Conservation (phyloP, 2,797 vertebrate genomes). For the Gobio occitaniae region DNA sequence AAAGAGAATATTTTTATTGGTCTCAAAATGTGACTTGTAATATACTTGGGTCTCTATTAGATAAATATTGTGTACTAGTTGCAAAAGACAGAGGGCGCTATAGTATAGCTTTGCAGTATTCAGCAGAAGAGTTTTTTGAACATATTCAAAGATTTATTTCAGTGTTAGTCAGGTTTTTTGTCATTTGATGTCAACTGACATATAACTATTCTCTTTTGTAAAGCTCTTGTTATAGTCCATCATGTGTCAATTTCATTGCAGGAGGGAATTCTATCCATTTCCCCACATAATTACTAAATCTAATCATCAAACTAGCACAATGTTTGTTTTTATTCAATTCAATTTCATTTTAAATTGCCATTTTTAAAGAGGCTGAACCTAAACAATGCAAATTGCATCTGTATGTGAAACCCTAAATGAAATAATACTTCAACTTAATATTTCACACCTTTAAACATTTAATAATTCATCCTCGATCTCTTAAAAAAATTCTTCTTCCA, state of each 20-base stretch:
- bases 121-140: slow-evolving; percentile 3
- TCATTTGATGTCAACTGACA: slow-evolving; percentile 44
- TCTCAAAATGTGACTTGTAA: slow-evolving; percentile 18
- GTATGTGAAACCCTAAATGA: slow-evolving; percentile 67
- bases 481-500: slow-evolving; percentile 67
- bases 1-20: slow-evolving; percentile 13
- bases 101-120: slow-evolving; percentile 46
- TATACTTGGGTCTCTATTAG: not conserved
- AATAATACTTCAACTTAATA: slow-evolving; percentile 77
- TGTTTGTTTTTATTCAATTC: slow-evolving; percentile 7
- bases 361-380: slow-evolving; percentile 18
- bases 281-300: not conserved
- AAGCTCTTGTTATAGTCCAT: slow-evolving; percentile 37
- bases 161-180: slow-evolving; percentile 38
- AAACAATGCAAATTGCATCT: slow-evolving; percentile 42
- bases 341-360: not conserved
- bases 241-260: not conserved
- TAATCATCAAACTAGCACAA: not conserved
- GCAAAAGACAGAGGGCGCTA: slow-evolving; percentile 57
- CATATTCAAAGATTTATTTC: slow-evolving; percentile 35
- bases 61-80: not conserved
- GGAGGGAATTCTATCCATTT: slow-evolving; percentile 1
- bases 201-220: slow-evolving; percentile 42
- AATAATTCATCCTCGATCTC: slow-evolving; percentile 76
- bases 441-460: slow-evolving; percentile 74